Evolutionary conservation across 1,140 invertebrate genomes (phyloP), one percentile per base, ranked within the genome.

Genomic region (Lordiphosa collinella): DNA sequence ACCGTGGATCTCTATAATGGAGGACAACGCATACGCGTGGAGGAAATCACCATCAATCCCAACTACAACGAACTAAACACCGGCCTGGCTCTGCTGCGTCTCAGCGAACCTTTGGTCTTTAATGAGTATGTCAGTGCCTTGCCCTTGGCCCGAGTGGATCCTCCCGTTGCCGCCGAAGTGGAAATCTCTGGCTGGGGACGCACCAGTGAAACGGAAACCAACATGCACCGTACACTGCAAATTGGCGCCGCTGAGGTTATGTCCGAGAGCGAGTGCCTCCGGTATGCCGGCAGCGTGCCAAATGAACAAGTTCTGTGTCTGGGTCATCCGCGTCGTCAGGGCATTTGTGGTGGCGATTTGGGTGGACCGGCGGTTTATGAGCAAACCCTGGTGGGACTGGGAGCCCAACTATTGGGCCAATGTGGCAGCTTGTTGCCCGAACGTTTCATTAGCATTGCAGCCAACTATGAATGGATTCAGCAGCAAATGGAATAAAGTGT

Each of bases 181-280:
- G 78, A 79, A 14, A 67, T 88, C 12, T 88, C 86, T 6, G 86
- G 86, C 53, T 88, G 76, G 76, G 86, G 86, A 4, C 75, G 85
- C 25, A 67, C 56, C 14, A 44, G 61, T 35, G 61, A 68, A 4
- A 8, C 58, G n/a, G 73, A 72, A 0, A 37, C 7, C 13, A 44
- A 75, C 10, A 78, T 79, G 78, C 55, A 82, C 4, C 73, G 73
- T 13, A 67, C 58, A 1, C 48, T 87, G n/a, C 73, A 85, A 14
- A 53, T 79, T 0, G 74, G 79, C 1, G 25, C 9, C 2, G 85
- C 65, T 18, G 29, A 63, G 7, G 64, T 67, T 8, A 13, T 70
- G 12, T 12, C 48, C 0, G 35, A 34, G 0, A 52, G 51, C 0
- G 35, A 75, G 6, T 86, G 84, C 56, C 35, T 11, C 3, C 4